phyloP scores from a whole-genome alignment of 2,888 invertebrate species.

The Drosophila paranaensis region DNA sequence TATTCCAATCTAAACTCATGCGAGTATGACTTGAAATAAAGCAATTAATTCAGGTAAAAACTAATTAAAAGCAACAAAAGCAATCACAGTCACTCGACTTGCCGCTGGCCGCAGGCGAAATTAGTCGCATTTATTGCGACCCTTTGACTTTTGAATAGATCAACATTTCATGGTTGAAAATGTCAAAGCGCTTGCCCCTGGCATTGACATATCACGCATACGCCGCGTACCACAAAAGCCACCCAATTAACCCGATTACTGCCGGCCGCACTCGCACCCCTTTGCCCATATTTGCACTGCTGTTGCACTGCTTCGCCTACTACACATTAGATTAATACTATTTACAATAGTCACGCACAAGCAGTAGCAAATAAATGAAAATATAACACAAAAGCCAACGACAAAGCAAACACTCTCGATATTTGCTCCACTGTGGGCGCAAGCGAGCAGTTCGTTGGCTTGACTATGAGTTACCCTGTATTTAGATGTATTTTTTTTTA shows the following conservation, averaged over 20 bases:
- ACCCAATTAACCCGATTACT: conserved; percentile 1
- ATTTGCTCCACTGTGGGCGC: conserved; percentile 19
- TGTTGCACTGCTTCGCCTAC: neutral
- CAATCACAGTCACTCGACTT: neutral
- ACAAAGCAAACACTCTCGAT: conserved; percentile 5
- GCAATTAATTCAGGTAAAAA: conserved; percentile 33
- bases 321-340: conserved; percentile 15
- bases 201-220: conserved; percentile 56
- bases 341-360: conserved; percentile 12
- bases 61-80: conserved; percentile 36
- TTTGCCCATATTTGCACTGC: no score
- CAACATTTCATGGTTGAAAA: conserved; percentile 3
- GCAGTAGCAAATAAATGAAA: conserved; percentile 15
- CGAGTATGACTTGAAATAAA: conserved; percentile 1
- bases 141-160: conserved; percentile 38
- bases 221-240: conserved; percentile 27
- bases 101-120: conserved; percentile 16
- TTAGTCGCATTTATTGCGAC: conserved; percentile 22
- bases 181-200: conserved; percentile 31
- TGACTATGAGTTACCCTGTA: neutral
- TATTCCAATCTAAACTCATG: neutral
- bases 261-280: neutral
- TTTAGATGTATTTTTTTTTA: neutral
- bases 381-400: conserved; percentile 9
- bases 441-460: neutral